Evolutionary conservation across 2,113 vertebrate species (phyloP).

Genomic region (Psophia crepitans): DNA sequence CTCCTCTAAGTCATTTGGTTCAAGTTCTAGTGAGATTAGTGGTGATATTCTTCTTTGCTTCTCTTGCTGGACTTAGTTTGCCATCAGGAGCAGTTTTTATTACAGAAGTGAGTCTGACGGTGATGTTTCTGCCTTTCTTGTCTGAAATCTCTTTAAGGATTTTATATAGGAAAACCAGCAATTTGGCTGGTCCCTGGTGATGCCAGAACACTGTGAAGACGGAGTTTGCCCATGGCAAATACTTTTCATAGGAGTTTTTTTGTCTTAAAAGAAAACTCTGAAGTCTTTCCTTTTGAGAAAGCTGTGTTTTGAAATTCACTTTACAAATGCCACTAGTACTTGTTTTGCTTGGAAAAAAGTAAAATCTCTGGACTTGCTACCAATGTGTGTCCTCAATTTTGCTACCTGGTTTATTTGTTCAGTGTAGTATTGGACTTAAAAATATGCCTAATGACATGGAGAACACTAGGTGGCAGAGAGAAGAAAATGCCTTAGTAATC

Average conservation of each 20-base stretch:
- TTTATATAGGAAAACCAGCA: neutral
- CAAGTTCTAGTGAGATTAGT: neutral
- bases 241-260: neutral
- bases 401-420: neutral
- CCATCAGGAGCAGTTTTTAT: neutral
- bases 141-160: neutral
- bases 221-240: neutral
- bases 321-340: neutral
- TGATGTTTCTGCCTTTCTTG: neutral
- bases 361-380: neutral
- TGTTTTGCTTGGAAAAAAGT: neutral
- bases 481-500: neutral
- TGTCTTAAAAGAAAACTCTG: neutral
- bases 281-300: neutral
- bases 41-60: neutral
- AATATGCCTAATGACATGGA: neutral
- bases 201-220: neutral
- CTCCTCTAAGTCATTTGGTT: neutral
- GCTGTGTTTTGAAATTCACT: neutral
- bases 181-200: neutral
- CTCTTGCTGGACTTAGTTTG: neutral
- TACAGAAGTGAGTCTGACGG: neutral
- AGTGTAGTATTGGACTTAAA: neutral
- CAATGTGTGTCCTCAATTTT: neutral
- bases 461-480: neutral